Percentiles rank a stretch among this genome's conserved stretches.
Evolutionary conservation across 1,140 invertebrate species (phyloP).

Genomic region (Pteromalus puparum): DNA sequence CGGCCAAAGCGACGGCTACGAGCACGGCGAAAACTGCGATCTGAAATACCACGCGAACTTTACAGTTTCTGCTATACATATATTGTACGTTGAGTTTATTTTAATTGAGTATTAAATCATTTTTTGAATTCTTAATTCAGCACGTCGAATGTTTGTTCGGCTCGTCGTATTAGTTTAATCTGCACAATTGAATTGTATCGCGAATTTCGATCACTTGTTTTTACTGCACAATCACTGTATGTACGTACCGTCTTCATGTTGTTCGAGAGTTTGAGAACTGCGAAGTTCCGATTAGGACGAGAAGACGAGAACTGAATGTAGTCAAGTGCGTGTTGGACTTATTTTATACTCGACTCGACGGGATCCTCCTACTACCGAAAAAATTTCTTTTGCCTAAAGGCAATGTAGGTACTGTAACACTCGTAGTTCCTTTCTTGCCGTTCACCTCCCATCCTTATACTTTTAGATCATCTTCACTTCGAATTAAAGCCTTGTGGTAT

Average conservation of each 20-base stretch:
- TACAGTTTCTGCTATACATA: background rate
- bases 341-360: conserved; percentile 1
- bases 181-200: background rate
- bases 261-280: background rate
- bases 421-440: background rate
- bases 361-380: background rate
- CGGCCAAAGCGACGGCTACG: conserved; percentile 65
- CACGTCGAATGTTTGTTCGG: background rate
- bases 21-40: conserved; percentile 66
- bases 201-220: background rate
- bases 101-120: no score
- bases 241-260: conserved; percentile 25
- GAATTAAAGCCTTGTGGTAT: background rate
- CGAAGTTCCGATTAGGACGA: background rate
- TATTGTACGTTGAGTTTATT: background rate
- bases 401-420: background rate
- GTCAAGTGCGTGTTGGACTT: background rate
- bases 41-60: conserved; percentile 50
- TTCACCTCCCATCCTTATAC: background rate
- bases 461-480: background rate
- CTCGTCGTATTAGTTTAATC: background rate
- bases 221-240: background rate
- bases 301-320: background rate
- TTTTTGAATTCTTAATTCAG: no score
- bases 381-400: conserved; percentile 1